Evolutionary conservation across 53 echinoderm and acorn worm genomes (phyloP), one percentile per base, ranked within the genome.

Genomic region (Echinarachnius parma): DNA sequence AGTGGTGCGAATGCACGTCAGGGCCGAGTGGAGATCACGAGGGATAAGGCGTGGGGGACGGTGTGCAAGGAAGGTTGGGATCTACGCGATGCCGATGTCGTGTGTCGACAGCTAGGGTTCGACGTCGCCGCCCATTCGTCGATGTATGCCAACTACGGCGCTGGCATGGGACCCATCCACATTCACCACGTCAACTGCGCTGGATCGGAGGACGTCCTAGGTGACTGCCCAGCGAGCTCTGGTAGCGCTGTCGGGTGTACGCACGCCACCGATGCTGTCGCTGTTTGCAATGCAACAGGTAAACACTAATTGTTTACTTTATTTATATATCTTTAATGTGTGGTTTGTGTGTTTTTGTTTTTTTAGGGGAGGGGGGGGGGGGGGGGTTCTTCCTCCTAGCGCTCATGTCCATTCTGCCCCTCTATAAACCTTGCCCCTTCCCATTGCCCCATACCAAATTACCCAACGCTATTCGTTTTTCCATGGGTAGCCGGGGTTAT

Each of bases 51-150:
- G 24, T 75, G 76, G 76, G 76, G 76, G 11, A 75, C 76, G 2
- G 76, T 75, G 3, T 75, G 76, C 29, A 58, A 75, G 20, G 76
- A 60, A 28, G 76, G 76, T 4, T 75, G 76, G 76, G 76, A 75
- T 11, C 18, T 59, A 4, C n/a, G 15, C 9, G 76, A 75, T 44
- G 76, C 59, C 31, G 20, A 60, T 26, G 76, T 75, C 4, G 60
- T 75, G 15, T 75, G 76, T 27, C 76, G 60, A 4, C 76, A 75
- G 76, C 76, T 75, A 28, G 76, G 76, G 26, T 75, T 75, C 47
- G n/a, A 28, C 9, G 76, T 36, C 20, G 76, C 76, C n/a, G 9
- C 44, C 28, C 59, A 42, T 13, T 16, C 36, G 11, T 75, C 60
- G 0, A 1, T 59, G 9, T 37, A 22, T 14, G 49, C 26, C 9